These are phyloP conservation scores for Lepus europaeus DNA, from an alignment of 2,113 vertebrate species.

Conservation along the genomic window DNA sequence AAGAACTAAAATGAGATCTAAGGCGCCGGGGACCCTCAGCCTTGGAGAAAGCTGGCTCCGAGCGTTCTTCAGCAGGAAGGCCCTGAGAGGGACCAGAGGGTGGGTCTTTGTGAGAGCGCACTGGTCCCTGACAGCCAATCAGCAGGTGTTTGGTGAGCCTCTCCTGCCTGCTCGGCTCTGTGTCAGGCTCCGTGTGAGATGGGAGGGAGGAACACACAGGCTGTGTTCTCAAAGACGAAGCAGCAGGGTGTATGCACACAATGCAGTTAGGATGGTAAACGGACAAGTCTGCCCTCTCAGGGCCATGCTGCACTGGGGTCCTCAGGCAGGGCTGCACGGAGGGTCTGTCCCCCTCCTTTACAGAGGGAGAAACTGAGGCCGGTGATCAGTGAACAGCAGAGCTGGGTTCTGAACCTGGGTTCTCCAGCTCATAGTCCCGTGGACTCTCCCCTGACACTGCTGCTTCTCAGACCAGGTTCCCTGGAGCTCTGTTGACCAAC, in stretches of 20 bases:
- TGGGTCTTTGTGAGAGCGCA: neutral
- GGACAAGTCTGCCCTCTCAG: neutral
- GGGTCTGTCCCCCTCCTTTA: neutral
- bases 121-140: neutral
- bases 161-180: neutral
- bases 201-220: neutral
- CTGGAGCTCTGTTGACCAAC: neutral
- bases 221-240: neutral
- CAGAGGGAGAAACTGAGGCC: neutral
- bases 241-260: neutral
- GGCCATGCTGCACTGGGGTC: neutral
- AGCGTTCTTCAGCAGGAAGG: neutral
- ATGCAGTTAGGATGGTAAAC: neutral
- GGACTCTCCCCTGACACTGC: too few relatives aligned
- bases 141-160: neutral
- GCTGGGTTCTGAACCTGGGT: neutral
- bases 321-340: neutral
- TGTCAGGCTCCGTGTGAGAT: neutral
- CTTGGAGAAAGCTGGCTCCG: neutral
- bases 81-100: neutral
- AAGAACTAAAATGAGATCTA: neutral
- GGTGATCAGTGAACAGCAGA: neutral
- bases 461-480: neutral
- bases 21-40: neutral
- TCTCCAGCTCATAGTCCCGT: neutral